phyloP scores from a whole-genome alignment of 1,140 invertebrate genomes.

The Oedothorax gibbosus region DNA sequence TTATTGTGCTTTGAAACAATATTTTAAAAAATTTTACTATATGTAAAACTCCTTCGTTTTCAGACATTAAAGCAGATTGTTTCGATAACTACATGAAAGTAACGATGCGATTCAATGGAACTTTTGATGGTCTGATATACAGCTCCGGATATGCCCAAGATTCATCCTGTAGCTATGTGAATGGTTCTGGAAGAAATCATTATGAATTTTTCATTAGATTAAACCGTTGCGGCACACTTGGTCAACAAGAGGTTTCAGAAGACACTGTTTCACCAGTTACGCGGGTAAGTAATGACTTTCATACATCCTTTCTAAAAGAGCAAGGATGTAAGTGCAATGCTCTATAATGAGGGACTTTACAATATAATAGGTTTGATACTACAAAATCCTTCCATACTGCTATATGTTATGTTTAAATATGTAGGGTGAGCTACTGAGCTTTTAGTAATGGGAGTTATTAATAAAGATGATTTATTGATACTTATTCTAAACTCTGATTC shows the following conservation, averaged over 20 bases:
- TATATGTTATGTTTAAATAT: no score
- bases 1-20: no score
- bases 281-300: neutral
- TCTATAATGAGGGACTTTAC: no score
- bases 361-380: no score
- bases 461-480: no score
- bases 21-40: no score
- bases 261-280: neutral
- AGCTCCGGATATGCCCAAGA: constrained; percentile 94
- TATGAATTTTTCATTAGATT: constrained; percentile 94
- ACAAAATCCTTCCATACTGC: no score
- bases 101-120: constrained; percentile 89
- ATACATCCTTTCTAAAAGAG: neutral
- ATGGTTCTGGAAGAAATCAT: constrained; percentile 89
- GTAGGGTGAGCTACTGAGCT: no score
- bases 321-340: no score
- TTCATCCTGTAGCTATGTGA: constrained; percentile 93
- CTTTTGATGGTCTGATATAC: constrained; percentile 88
- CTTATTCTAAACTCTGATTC: no score
- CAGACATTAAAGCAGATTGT: constrained; percentile 94
- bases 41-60: constrained; percentile 43
- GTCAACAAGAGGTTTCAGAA: constrained; percentile 76
- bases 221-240: constrained; percentile 90
- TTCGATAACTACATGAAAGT: constrained; percentile 97
- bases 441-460: no score